A percentile compares a stretch with the other conserved stretches of the same genome.
phyloP scores from a whole-genome alignment of 2,113 vertebrate genomes.

The Camelus dromedarius region DNA sequence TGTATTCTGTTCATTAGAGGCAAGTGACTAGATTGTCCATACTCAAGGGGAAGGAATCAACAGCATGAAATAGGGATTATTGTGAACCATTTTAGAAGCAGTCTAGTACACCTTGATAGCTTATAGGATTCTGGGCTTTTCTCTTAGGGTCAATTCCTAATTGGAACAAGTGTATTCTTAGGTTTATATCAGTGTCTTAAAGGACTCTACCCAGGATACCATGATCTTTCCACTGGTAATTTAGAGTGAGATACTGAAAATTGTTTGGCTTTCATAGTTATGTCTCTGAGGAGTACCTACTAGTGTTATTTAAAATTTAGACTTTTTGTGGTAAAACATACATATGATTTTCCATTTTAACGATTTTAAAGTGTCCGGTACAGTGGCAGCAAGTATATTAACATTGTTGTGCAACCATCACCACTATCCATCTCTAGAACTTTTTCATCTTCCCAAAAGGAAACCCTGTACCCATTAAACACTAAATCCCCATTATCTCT shows the following conservation, averaged over 20 bases:
- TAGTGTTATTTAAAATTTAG: constrained; percentile 32
- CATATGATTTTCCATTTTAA: background rate
- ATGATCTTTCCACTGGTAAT: background rate
- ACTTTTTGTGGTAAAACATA: background rate
- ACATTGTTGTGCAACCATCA: background rate
- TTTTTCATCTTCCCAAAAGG: background rate
- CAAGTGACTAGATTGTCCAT: background rate
- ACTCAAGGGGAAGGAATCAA: background rate
- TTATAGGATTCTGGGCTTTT: background rate
- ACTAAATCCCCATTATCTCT: background rate
- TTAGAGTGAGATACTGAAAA: constrained; percentile 6
- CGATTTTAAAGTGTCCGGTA: too few species aligned
- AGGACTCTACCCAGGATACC: background rate
- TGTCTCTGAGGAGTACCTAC: background rate
- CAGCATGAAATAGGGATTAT: background rate
- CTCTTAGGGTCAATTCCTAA: background rate
- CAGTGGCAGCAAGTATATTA: background rate
- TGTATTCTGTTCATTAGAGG: background rate
- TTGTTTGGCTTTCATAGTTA: constrained; percentile 18
- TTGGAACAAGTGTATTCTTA: constrained; percentile 14
- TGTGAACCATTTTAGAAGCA: constrained; percentile 25
- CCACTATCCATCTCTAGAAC: background rate
- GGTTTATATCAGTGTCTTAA: constrained; percentile 34
- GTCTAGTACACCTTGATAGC: background rate
- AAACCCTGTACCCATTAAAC: too few species aligned